Evolutionary conservation across 1,140 invertebrate genomes (phyloP).

Genomic region (Drosophila albomicans): DNA sequence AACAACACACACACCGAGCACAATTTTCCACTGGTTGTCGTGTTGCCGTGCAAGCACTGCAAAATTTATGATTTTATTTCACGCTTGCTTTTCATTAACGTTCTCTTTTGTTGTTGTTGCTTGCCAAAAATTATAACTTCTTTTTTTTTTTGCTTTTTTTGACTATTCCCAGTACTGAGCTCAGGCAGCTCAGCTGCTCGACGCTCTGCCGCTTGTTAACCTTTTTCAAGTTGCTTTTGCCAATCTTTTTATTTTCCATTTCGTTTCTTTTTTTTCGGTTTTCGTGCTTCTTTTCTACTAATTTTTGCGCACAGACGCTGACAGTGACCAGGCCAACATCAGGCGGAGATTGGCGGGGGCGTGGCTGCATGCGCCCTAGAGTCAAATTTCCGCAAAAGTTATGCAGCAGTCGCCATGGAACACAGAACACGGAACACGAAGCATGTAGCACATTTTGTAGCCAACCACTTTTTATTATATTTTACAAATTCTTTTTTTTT

Average conservation of each 20-base stretch:
- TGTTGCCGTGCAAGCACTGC: conserved; percentile 49
- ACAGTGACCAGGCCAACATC: conserved; percentile 19
- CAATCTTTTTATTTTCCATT: conserved; percentile 39
- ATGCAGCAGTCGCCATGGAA: conserved; percentile 69
- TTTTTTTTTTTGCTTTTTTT: conserved; percentile 31
- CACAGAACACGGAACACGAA: conserved; percentile 32
- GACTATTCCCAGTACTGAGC: conserved; percentile 53
- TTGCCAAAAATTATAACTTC: conserved; percentile 75
- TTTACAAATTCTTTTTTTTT: conserved; percentile 36
- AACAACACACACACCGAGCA: conserved; percentile 19
- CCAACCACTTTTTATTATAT: conserved; percentile 29
- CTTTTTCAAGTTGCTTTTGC: conserved; percentile 70
- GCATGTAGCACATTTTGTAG: conserved; percentile 56
- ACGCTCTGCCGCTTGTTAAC: conserved; percentile 77
- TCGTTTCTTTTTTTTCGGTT: conserved; percentile 36
- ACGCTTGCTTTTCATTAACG: conserved; percentile 83
- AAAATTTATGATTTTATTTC: conserved; percentile 84
- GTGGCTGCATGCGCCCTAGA: conserved; percentile 41
- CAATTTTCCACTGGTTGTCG: conserved; percentile 40
- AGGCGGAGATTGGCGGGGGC: conserved; percentile 12
- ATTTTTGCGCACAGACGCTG: conserved; percentile 64
- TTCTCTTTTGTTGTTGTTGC: conserved; percentile 45
- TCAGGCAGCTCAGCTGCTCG: conserved; percentile 13
- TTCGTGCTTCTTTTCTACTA: conserved; percentile 59
- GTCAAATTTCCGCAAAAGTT: conserved; percentile 78